Base-by-base conservation (phyloP, 2,888 invertebrate species). In the Mythimna ferrago region DNA sequence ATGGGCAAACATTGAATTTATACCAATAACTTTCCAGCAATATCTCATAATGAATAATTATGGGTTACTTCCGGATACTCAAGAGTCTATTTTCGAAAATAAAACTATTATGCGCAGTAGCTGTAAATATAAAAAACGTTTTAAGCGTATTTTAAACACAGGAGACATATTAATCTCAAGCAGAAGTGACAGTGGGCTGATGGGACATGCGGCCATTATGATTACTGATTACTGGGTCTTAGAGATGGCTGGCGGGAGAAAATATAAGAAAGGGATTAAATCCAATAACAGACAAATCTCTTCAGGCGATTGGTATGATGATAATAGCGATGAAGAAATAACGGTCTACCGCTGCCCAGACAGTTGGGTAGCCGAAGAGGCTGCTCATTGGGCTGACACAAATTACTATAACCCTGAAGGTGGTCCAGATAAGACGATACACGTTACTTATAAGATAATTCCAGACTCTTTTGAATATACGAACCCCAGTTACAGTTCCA, bases 1-100 rank as follows among this genome's bases (percentile, higher is more conserved):
- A n/a, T 66, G 81, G 74, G 90, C 91, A 76, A 86, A 68, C 53
- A 89, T 78, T 66, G 71, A 85, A 48, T 48, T 16, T 48, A 6
- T 2, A 26, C 87, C 88, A 70, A 86, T 92, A 83, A 91, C 89
- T 88, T 94, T 94, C 81, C 79, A 87, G n/a, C 90, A 94, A 83
- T 94, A 93, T 91, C 89, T 94, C 48, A 82, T 93, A 77, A 85
- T 92, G 80, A 94, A 93, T 84, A 92, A 94, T 88, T 94, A 91
- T 72, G 92, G 92, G 9, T 81, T 93, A 81, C 79, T 92, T 21
- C 61, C 83, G 35, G 92, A 93, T 83, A 93, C 92, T 64, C 89
- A 92, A 51, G 90, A 92, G 83, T 92, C 92, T 51, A 80, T 93
- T 77, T 89, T 91, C 41, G 67, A 87, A 54, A 90, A 78, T 70